These are phyloP conservation scores for Perca schrenkii DNA, from an alignment of 2,113 vertebrate species.

Conservation along the genomic window DNA sequence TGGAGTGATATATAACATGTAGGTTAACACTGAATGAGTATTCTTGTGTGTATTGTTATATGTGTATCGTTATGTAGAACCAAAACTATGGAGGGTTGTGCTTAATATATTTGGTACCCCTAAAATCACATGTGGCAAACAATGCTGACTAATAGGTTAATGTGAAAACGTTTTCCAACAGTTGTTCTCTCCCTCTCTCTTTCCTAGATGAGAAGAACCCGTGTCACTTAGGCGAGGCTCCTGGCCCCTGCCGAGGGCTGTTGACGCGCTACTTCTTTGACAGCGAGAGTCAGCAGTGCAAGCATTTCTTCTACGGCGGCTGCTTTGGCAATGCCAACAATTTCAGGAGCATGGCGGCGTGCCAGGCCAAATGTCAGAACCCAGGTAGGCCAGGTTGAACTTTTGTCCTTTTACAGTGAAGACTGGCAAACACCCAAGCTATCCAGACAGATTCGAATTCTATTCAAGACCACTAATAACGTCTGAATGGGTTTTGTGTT, in stretches of 20 bases:
- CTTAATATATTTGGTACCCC: no score
- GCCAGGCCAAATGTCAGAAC: slow-evolving; percentile 84
- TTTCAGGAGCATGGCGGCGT: slow-evolving; percentile 86
- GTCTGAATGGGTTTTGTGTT: neutral
- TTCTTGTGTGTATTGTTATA: no score
- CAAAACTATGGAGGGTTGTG: no score
- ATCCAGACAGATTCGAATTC: neutral
- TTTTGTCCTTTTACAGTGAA: neutral
- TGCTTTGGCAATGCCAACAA: slow-evolving; percentile 96
- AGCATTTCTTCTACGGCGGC: slow-evolving; percentile 91
- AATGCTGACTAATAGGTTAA: no score
- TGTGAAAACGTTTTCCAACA: neutral
- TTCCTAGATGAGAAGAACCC: slow-evolving; percentile 86
- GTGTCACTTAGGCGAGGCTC: slow-evolving; percentile 88
- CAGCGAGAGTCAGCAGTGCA: slow-evolving; percentile 82
- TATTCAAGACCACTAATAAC: neutral
- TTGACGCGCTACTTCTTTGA: slow-evolving; percentile 90
- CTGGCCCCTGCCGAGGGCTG: slow-evolving; percentile 90
- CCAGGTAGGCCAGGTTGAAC: slow-evolving; percentile 77
- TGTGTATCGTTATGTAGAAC: no score
- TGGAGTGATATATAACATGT: no score
- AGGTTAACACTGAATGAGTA: no score
- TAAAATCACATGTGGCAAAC: no score
- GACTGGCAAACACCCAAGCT: neutral
- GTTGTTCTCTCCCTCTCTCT: neutral